Evolutionary conservation across 2,888 invertebrate genomes (phyloP).

Genomic region (Nomada fabriciana): DNA sequence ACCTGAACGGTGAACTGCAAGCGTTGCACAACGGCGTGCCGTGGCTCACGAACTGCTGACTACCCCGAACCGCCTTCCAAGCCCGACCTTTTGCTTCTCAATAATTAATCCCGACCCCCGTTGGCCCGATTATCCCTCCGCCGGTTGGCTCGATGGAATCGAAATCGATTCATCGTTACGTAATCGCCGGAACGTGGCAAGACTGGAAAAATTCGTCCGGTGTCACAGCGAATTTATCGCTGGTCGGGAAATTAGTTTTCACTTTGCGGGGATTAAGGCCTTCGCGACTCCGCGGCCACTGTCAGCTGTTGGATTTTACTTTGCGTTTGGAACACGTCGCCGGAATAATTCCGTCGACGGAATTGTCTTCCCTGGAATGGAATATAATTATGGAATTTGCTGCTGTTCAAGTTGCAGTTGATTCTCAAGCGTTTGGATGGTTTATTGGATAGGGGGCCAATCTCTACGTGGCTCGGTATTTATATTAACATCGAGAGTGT

Average conservation of each 20-base stretch:
- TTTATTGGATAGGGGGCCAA: no score
- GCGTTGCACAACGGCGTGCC: constrained; percentile 40
- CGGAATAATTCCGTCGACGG: no score
- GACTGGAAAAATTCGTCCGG: constrained; percentile 12
- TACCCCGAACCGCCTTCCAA: constrained; percentile 35
- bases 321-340: no score
- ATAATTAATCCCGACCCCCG: constrained; percentile 55
- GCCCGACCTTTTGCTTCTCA: constrained; percentile 59
- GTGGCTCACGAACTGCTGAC: constrained; percentile 63
- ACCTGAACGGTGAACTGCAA: constrained; percentile 44
- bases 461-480: no score
- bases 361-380: no score
- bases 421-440: no score
- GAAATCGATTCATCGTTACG: constrained; percentile 48
- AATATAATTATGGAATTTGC: no score
- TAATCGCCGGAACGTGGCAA: constrained; percentile 27
- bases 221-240: constrained; percentile 12
- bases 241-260: constrained; percentile 25
- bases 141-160: constrained; percentile 20
- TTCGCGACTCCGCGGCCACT: neutral
- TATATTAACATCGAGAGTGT: no score
- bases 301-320: neutral
- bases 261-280: constrained; percentile 23
- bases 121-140: constrained; percentile 48
- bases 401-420: no score